Percentiles rank a stretch among this genome's conserved stretches.
Conservation (phyloP, 1,140 invertebrate species). For the Apis laboriosa region DNA sequence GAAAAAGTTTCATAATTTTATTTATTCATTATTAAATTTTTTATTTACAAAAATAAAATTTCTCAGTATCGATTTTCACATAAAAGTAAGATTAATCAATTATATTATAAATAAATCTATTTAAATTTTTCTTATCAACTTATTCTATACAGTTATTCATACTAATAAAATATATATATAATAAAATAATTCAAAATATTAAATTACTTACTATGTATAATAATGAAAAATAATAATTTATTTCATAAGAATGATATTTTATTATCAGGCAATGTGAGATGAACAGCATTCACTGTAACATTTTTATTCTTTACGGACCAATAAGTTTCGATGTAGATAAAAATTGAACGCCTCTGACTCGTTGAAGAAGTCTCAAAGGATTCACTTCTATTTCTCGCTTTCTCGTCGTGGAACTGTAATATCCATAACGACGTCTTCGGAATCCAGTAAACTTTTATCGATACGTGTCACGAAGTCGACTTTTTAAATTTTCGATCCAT, state of each 20-base stretch:
- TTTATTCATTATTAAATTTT: too few relatives aligned
- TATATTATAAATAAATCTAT: too few relatives aligned
- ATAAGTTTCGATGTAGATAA: slow-evolving; percentile 22
- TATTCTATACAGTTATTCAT: too few relatives aligned
- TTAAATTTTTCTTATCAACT: too few relatives aligned
- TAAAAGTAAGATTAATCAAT: too few relatives aligned
- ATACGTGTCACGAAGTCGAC: neutral
- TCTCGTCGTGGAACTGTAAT: neutral
- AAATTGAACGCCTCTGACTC: neutral
- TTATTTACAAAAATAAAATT: too few relatives aligned
- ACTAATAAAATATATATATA: too few relatives aligned
- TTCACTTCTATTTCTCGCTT: neutral
- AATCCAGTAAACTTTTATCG: neutral
- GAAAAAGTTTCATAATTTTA: too few relatives aligned
- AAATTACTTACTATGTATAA: too few relatives aligned
- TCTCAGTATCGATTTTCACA: too few relatives aligned
- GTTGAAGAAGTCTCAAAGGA: slow-evolving; percentile 4
- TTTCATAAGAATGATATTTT: neutral
- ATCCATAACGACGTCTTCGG: neutral
- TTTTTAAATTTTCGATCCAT: slow-evolving; percentile 3
- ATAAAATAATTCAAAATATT: too few relatives aligned
- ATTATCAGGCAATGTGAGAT: neutral
- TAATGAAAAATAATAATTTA: neutral
- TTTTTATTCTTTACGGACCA: slow-evolving; percentile 15
- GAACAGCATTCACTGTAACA: neutral